These are phyloP conservation scores for Trimorus sp. DNA, from an alignment of 2,888 invertebrate species.

Conservation along the genomic window DNA sequence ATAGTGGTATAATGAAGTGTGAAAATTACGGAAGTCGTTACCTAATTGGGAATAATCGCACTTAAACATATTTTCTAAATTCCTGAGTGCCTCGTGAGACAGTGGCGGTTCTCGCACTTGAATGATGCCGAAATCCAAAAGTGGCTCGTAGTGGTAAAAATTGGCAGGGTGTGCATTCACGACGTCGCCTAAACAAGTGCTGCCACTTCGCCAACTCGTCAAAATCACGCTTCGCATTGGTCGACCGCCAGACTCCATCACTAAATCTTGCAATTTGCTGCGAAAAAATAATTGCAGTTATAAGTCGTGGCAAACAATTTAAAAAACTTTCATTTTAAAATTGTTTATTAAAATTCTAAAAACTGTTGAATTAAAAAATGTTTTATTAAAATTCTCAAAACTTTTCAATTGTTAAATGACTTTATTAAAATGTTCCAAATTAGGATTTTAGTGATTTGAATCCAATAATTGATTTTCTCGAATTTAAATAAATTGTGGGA, in stretches of 20 bases:
- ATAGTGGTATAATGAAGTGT: too few species aligned
- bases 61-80: slow-evolving; percentile 87
- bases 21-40: slow-evolving; percentile 63
- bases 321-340: too few species aligned
- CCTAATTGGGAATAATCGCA: slow-evolving; percentile 89
- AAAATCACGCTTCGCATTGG: slow-evolving; percentile 90
- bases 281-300: too few species aligned
- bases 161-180: slow-evolving; percentile 92
- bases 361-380: too few species aligned
- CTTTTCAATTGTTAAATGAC: too few species aligned
- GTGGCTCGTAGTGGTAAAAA: slow-evolving; percentile 95
- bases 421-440: too few species aligned
- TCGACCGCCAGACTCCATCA: slow-evolving; percentile 87
- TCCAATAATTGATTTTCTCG: too few species aligned
- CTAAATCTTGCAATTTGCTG: slow-evolving; percentile 86
- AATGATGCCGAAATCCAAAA: slow-evolving; percentile 90
- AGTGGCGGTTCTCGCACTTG: slow-evolving; percentile 90
- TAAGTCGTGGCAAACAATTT: too few species aligned
- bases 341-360: too few species aligned
- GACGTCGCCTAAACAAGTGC: slow-evolving; percentile 93
- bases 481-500: too few species aligned
- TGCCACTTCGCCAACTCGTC: slow-evolving; percentile 95
- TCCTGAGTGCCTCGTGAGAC: slow-evolving; percentile 86
- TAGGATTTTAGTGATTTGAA: too few species aligned
- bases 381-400: too few species aligned